Percentiles rank a stretch among this genome's conserved stretches.
These are phyloP conservation scores for Piaya cayana DNA, from an alignment of 2,113 vertebrate species.

Conservation along the genomic window DNA sequence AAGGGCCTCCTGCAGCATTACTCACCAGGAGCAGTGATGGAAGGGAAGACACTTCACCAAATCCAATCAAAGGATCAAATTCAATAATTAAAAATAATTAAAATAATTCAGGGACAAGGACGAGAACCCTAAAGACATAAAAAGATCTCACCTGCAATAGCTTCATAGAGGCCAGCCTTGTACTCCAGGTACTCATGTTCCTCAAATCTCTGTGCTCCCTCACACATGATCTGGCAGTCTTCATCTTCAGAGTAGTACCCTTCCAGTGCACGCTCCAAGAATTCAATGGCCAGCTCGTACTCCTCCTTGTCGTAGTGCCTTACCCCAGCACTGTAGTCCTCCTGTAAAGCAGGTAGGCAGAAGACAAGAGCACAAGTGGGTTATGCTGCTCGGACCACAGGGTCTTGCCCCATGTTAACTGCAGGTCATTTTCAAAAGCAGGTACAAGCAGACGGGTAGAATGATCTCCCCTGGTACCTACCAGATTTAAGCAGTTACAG, in stretches of 20 bases:
- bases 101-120: not conserved
- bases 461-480: accelerated
- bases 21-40: not conserved
- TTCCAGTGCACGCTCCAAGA: slow-evolving; percentile 86
- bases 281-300: slow-evolving; percentile 76
- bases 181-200: slow-evolving; percentile 85
- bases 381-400: not conserved
- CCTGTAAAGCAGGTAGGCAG: slow-evolving; percentile 69
- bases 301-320: slow-evolving; percentile 83
- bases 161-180: slow-evolving; percentile 86
- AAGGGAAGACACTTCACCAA: not conserved
- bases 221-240: slow-evolving; percentile 88
- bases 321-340: slow-evolving; percentile 83
- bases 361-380: not conserved
- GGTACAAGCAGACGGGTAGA: not conserved
- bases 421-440: not conserved
- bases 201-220: slow-evolving; percentile 87
- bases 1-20: not conserved
- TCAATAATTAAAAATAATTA: not conserved
- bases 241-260: slow-evolving; percentile 86
- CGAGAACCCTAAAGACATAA: not conserved
- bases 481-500: not conserved
- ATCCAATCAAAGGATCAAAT: not conserved
- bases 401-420: not conserved
- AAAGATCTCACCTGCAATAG: slow-evolving; percentile 88